phyloP scores from a whole-genome alignment of 2,888 invertebrate species.

The Alviniconcha strummeri region DNA sequence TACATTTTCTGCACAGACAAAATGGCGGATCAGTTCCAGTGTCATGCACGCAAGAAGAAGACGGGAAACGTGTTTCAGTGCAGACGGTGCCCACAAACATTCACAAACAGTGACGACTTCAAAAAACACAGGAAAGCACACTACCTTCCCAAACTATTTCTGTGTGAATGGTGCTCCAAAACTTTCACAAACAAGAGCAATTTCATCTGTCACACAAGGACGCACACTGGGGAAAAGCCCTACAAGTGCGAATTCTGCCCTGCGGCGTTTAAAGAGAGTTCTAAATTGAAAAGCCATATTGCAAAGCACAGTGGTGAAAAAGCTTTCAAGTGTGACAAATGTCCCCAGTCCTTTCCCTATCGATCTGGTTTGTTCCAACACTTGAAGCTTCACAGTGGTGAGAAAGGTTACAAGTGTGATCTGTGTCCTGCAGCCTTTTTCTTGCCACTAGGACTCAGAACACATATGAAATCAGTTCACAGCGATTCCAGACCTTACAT shows the following conservation, averaged over 20 bases:
- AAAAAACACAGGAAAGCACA: neutral
- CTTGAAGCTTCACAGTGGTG: constrained; percentile 2
- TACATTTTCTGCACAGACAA: too few relatives aligned
- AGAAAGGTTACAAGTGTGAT: neutral
- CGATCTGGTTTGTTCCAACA: neutral
- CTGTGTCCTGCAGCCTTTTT: neutral
- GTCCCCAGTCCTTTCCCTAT: neutral
- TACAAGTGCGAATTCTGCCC: constrained; percentile 2
- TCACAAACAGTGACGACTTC: neutral
- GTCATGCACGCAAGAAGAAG: too few relatives aligned
- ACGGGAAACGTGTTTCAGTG: neutral
- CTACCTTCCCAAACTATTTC: neutral
- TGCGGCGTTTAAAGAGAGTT: neutral
- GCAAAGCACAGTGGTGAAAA: neutral
- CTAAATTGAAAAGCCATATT: neutral
- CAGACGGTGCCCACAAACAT: neutral
- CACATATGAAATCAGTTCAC: too few relatives aligned
- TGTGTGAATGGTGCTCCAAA: neutral
- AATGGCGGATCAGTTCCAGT: too few relatives aligned
- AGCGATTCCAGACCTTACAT: neutral
- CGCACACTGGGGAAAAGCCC: constrained; percentile 1
- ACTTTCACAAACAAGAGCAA: neutral
- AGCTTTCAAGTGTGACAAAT: neutral
- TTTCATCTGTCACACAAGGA: neutral
- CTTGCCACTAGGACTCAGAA: too few relatives aligned